Conservation (phyloP, 2,113 vertebrate genomes). For the Rhizomys pruinosus region DNA sequence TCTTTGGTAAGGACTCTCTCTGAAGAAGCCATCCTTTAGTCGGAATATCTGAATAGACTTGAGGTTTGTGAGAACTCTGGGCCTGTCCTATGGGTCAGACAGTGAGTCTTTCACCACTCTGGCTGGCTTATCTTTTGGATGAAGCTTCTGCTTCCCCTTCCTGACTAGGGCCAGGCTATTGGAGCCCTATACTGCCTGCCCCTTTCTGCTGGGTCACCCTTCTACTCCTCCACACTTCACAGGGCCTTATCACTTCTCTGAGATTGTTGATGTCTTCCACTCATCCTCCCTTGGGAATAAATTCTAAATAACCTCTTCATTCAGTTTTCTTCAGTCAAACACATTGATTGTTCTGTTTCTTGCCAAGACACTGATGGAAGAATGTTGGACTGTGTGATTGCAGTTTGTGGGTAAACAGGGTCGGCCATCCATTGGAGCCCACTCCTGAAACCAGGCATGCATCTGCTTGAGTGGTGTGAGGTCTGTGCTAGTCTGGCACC, state of each 20-base stretch:
- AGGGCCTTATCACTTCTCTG: background rate
- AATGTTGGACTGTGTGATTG: background rate
- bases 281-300: background rate
- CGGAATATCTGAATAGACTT: background rate
- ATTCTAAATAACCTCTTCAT: background rate
- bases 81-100: background rate
- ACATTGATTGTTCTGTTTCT: background rate
- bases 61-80: background rate
- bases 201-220: background rate
- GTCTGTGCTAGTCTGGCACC: background rate
- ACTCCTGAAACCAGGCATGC: background rate
- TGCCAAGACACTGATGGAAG: background rate
- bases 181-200: background rate
- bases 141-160: background rate
- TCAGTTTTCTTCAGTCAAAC: slow-evolving; percentile 40
- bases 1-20: background rate
- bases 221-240: background rate
- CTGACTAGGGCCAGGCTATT: background rate
- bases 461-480: background rate
- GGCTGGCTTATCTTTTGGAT: background rate
- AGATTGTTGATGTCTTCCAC: background rate
- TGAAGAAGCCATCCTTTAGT: background rate
- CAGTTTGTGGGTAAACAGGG: background rate
- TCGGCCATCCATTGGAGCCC: background rate
- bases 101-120: background rate